Evolutionary conservation across 2,888 invertebrate species (phyloP), one percentile per base, ranked within the genome.

Genomic region (Ormyrus pomaceus): DNA sequence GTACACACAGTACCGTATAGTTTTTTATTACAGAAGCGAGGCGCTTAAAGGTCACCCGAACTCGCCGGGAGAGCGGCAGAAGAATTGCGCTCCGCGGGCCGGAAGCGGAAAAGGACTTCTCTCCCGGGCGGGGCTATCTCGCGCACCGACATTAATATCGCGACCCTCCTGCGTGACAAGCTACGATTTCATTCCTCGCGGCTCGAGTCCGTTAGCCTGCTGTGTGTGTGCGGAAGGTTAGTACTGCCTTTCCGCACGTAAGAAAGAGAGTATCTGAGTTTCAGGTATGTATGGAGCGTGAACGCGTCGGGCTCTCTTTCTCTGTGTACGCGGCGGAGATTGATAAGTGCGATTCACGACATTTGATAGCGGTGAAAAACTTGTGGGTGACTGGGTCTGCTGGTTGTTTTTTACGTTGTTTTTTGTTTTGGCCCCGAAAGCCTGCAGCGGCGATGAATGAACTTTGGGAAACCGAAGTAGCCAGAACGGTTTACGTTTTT

Each of bases 81-180:
- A 69, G 46, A 51, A 19, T 11, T 34, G 50, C 8, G 50, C 9
- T 10, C 9, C 50, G 51, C 7, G 13, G 11, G 34, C 19, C 66
- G 74, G 74, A 66, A 66, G 9, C 74, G 74, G 13, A 55, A 64
- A 73, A 55, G 46, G 58, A 56, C 58, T 55, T 58, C 51, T 65
- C 58, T 45, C 58, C 46, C 48, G 51, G 53, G 34, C 55, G 58
- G 34, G 13, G 51, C 64, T 66, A 59, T 50, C 58, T 58, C 66
- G 45, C 13, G 5, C 13, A 9, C 34, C 50, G 74, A 58, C 51
- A 66, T 74, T 66, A 74, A 62, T 74, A 74, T 74, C 51, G 50
- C 66, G 55, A 72, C 53, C 64, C 46, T 13, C 50, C 65, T 74
- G 65, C 74, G 74, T 74, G 74, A 74, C 66, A 74, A 74, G 66